phyloP scores from a whole-genome alignment of 2,797 vertebrate species.

The Enteromius anoplus region DNA sequence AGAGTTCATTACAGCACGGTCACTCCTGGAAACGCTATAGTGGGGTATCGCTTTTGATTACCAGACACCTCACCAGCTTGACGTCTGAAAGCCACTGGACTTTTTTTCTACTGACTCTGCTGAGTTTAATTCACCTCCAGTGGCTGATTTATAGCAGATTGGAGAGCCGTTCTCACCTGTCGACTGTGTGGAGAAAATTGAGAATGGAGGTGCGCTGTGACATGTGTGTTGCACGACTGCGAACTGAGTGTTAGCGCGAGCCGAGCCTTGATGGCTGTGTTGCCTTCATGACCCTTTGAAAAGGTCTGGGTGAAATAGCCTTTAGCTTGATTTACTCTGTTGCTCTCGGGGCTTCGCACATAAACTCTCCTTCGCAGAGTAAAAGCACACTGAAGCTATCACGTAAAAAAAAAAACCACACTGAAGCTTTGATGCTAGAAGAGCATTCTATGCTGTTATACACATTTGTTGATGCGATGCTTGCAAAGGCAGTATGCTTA shows the following conservation, averaged over 20 bases:
- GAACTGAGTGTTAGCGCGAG: conserved; percentile 67
- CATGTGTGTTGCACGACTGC: conserved; percentile 68
- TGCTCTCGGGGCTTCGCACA: conserved; percentile 59
- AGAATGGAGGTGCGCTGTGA: conserved; percentile 65
- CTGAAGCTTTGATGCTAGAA: conserved; percentile 13
- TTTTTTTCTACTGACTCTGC: conserved; percentile 53
- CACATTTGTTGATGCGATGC: not conserved
- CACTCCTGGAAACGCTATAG: conserved; percentile 13
- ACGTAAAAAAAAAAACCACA: conserved; percentile 34
- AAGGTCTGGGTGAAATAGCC: conserved; percentile 64
- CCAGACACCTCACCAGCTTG: conserved; percentile 52
- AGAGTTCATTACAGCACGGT: conserved; percentile 31
- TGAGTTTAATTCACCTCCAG: conserved; percentile 64
- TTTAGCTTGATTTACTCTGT: conserved; percentile 69
- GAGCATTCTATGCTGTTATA: not conserved
- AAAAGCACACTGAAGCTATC: conserved; percentile 34
- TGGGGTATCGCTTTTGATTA: conserved; percentile 43
- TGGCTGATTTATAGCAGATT: conserved; percentile 64
- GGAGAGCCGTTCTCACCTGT: conserved; percentile 67
- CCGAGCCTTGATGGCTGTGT: conserved; percentile 66
- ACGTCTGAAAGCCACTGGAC: conserved; percentile 42
- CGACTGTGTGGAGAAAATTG: conserved; percentile 63
- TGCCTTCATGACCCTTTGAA: conserved; percentile 66
- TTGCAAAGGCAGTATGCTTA: not conserved
- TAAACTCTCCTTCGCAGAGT: conserved; percentile 57